Conservation (phyloP, 2,797 vertebrate genomes). For the Arrhamphus sclerolepis region DNA sequence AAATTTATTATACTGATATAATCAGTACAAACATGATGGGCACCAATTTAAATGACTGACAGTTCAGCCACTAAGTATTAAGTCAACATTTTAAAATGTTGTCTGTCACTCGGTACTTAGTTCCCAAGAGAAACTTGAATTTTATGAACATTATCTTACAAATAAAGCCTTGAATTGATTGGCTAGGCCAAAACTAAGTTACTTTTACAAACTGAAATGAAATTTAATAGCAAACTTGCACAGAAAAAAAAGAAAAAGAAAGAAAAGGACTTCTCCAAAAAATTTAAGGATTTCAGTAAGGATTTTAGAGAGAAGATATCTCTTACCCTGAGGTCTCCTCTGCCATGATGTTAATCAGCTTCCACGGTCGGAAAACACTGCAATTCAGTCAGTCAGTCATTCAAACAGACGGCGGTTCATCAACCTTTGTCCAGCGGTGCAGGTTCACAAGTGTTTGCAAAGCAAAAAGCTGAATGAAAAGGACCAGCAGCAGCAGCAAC, state of each 20-base stretch:
- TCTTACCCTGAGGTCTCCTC: neutral
- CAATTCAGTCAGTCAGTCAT: constrained; percentile 49
- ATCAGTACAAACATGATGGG: no score
- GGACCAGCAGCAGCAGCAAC: constrained; percentile 62
- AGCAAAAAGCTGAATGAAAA: constrained; percentile 80
- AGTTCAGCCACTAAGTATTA: no score
- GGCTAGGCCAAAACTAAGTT: no score
- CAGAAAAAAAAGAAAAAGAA: neutral
- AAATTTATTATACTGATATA: no score
- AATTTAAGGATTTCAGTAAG: no score
- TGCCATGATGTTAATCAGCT: constrained; percentile 22
- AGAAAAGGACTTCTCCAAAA: neutral
- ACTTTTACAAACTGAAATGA: no score
- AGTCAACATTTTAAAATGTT: no score
- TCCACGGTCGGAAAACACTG: constrained; percentile 48
- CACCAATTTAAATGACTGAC: no score
- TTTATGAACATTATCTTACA: no score
- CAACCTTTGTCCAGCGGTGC: constrained; percentile 79
- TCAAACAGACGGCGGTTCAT: constrained; percentile 56
- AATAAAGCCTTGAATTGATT: no score
- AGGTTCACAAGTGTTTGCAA: constrained; percentile 74
- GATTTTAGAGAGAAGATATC: neutral
- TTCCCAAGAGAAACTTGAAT: no score
- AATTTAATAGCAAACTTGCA: neutral
- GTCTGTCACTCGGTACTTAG: no score